Base-by-base conservation (phyloP, 2,888 invertebrate genomes). In the Platycnemis pennipes region DNA sequence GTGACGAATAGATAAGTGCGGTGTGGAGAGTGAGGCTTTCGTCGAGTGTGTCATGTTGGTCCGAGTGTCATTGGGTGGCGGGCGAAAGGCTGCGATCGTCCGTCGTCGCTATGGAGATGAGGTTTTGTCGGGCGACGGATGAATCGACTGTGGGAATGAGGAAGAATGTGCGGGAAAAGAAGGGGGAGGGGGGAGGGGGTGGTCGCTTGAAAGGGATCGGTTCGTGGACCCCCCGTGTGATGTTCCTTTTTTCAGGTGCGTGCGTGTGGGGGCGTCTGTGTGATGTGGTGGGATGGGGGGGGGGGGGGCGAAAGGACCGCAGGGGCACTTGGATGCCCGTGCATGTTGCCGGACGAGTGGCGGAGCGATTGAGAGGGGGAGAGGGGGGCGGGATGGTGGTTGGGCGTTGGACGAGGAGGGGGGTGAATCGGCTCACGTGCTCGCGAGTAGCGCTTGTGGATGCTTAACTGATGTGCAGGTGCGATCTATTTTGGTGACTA, bases 21-120 rank as follows among this genome's bases (percentile, higher is more conserved):
- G 77, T 26, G n/a, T 3, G n/a, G 37, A 26, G 37, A n/a, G 77
- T 37, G 37, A 37, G 77, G 37, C 4, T 19, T 26, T 31, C 13
- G n/a, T 26, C 5, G 77, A 26, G 77, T 31, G 77, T 31, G 77
- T 26, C n/a, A n/a, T 3, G 37, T 77, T 13, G n/a, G 37, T 4
- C n/a, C n/a, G n/a, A n/a, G n/a, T n/a, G n/a, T n/a, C n/a, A n/a
- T n/a, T n/a, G n/a, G 19, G 45, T 19, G 22, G 87, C n/a, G 46
- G 46, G 45, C n/a, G 45, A 8, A 46, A 46, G 19, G 44, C n/a
- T 46, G 46, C 44, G 45, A 46, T 77, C 77, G 31, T 37, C n/a
- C 46, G 45, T 87, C 87, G 45, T 87, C 87, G 87, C 42, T 87
- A 37, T 45, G 87, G 87, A 87, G 87, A 87, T 87, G 87, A 87